A percentile compares a stretch with the other conserved stretches of the same genome.
Evolutionary conservation across 2,113 vertebrate species (phyloP).

Genomic region (Colius striatus): DNA sequence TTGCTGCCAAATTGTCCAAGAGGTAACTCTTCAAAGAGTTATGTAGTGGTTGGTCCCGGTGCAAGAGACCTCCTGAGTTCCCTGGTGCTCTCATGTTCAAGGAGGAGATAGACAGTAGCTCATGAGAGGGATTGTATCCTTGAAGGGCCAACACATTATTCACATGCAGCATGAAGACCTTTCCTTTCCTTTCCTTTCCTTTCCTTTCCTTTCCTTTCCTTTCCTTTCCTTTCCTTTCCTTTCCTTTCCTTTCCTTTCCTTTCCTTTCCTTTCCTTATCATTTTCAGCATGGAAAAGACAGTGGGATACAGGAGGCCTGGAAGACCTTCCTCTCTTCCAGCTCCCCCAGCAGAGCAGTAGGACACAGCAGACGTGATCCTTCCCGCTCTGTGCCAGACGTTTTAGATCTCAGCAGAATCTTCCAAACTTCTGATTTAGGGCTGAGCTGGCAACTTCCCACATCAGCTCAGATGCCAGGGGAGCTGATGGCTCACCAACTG

Average conservation of each 20-base stretch:
- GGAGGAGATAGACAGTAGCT: not conserved
- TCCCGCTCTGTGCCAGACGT: not conserved
- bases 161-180: too few species aligned
- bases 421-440: not conserved
- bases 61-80: not conserved
- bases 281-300: too few species aligned
- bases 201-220: too few species aligned
- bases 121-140: too few species aligned
- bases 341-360: too few species aligned
- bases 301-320: too few species aligned
- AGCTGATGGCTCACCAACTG: rapidly evolving
- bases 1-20: not conserved
- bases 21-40: not conserved
- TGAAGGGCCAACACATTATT: too few species aligned
- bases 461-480: rapidly evolving
- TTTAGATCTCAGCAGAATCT: not conserved
- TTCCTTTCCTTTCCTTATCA: too few species aligned
- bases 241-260: too few species aligned
- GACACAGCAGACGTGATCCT: not conserved
- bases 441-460: not conserved
- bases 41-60: not conserved
- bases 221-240: too few species aligned
- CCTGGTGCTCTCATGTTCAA: not conserved
- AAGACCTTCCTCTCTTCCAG: too few species aligned
- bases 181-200: too few species aligned